Base-by-base conservation (phyloP, 2,113 vertebrate genomes). In the Sylvia atricapilla region DNA sequence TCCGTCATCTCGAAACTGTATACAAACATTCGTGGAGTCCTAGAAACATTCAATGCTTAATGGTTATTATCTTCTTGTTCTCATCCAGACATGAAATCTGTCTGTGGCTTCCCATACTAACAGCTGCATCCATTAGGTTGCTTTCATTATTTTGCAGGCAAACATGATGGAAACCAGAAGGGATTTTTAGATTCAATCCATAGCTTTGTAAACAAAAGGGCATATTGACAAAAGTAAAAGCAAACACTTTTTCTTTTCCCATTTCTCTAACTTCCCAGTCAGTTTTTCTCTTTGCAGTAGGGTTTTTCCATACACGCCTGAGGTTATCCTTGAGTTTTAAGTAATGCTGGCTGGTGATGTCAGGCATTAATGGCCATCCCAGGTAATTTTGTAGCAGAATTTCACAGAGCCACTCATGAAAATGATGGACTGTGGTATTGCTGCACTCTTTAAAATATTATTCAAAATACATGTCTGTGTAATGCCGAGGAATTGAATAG, bases 21-120 rank as follows among this genome's bases (percentile, higher is more conserved):
- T 97, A 98, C 96, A 97, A 98, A 98, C 96, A 96, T 90, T 88
- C 84, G 47, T 14, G 43, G 96, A 93, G 92, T 95, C 93, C 78
- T 91, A 92, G 94, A 95, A 97, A 93, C 59, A 22, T 75, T 60
- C 79, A 68, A 78, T 55, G 35, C 78, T 30, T 60, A 63, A 75
- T 85, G 74, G 55, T 80, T 89, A 83, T 94, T 93, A 59, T 78
- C 49, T 93, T 88, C 93, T 87, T 73, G 25, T 63, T 91, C 27
- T 47, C 28, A 35, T 81, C 94, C 50, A 90, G 85, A 94, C 69
- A 95, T 95, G 49, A 41, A 77, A 86, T 52, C 47, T 86, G 59
- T 39, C 73, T 73, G 49, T 64, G 70, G 44, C 90, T 94, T 94
- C 89, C 60, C 58, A 28, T 22, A 41, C 58, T 79, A 92, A 81